These are phyloP conservation scores for Limosa lapponica DNA, from an alignment of 2,797 vertebrate genomes.

Conservation along the genomic window DNA sequence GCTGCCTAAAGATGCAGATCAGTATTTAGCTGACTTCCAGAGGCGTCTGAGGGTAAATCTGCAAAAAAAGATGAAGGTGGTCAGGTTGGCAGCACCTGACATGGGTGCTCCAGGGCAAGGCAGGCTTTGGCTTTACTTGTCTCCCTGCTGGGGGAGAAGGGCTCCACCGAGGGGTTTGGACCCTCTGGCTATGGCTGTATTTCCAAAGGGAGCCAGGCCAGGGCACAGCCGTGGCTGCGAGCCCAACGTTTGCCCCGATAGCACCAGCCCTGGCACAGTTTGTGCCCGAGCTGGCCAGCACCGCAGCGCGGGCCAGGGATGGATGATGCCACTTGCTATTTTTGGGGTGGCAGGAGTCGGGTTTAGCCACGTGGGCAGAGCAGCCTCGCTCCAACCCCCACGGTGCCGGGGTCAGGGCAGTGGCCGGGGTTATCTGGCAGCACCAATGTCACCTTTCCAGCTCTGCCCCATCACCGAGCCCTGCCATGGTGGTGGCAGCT, in stretches of 20 bases:
- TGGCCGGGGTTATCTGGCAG: not conserved
- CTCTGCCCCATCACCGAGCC: not conserved
- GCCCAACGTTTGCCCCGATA: not conserved
- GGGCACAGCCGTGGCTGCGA: not conserved
- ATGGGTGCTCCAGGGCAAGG: not conserved
- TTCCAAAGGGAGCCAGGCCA: not conserved
- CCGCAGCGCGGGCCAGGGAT: accelerated
- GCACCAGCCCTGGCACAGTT: not conserved
- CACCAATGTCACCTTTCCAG: not conserved
- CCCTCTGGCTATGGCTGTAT: not conserved
- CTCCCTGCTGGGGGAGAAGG: not conserved
- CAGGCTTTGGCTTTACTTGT: not conserved
- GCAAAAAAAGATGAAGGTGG: not conserved
- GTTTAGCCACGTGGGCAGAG: not conserved
- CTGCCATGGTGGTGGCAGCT: accelerated
- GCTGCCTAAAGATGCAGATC: slow-evolving; percentile 41
- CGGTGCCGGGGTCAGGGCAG: not conserved
- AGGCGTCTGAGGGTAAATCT: not conserved
- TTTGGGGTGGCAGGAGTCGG: not conserved
- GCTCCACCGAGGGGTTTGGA: not conserved
- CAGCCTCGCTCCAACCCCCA: accelerated
- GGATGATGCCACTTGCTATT: not conserved
- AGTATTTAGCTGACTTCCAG: not conserved
- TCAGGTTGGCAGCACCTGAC: not conserved
- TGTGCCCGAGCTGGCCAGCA: not conserved